phyloP scores from a whole-genome alignment of 2,888 invertebrate species.

The Malacosoma neustria region DNA sequence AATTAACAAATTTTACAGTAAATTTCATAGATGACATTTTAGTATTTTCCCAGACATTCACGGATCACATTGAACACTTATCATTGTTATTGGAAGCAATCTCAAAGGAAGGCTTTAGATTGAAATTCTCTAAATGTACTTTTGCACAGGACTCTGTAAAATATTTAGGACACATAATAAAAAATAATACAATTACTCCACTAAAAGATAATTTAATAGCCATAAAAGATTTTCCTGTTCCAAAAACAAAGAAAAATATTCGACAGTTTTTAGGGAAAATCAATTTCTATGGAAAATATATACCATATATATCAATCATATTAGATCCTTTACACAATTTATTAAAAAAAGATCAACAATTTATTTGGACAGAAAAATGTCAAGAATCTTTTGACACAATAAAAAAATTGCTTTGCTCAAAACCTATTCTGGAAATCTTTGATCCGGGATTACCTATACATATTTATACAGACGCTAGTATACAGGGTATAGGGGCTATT shows the following conservation, averaged over 20 bases:
- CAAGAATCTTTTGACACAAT: neutral
- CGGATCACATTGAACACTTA: too few species aligned
- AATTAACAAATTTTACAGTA: constrained; percentile 4
- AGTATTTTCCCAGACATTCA: constrained; percentile 1
- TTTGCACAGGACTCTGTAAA: constrained; percentile 1
- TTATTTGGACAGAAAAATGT: too few species aligned
- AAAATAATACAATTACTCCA: neutral
- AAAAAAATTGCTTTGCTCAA: constrained; percentile 1
- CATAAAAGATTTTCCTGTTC: constrained; percentile 10
- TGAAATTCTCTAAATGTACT: too few species aligned
- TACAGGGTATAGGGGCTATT: neutral
- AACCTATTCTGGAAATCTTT: constrained; percentile 4
- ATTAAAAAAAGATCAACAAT: neutral
- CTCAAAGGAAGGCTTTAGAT: constrained; percentile 6
- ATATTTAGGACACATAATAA: constrained; percentile 1
- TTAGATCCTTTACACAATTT: constrained; percentile 13
- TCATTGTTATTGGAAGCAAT: too few species aligned
- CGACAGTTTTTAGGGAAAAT: constrained; percentile 18
- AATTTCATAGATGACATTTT: neutral
- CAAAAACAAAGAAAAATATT: neutral
- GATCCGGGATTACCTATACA: constrained; percentile 1
- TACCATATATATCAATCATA: constrained; percentile 3
- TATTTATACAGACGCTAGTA: too few species aligned
- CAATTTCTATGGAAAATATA: constrained; percentile 3
- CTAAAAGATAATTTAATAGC: constrained; percentile 12